Conservation (phyloP, 2,888 invertebrate species). For the Ellobium chinense region DNA sequence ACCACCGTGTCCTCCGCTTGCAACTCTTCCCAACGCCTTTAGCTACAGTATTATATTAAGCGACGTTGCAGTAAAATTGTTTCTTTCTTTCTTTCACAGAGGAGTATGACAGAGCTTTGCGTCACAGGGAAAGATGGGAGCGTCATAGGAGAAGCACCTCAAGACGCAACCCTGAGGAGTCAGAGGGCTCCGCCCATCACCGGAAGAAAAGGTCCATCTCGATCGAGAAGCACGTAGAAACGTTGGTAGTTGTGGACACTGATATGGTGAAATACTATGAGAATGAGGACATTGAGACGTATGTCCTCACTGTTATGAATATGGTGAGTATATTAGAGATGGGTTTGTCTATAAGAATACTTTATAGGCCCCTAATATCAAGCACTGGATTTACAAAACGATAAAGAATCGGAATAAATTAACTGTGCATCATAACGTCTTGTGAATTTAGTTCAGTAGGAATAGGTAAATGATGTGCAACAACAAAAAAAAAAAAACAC, state of each 20-base stretch:
- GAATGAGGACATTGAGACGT: constrained; percentile 89
- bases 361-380: no score
- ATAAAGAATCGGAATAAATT: no score
- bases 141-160: constrained; percentile 46
- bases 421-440: no score
- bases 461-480: no score
- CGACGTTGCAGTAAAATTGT: no score
- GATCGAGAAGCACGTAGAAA: constrained; percentile 85
- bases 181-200: constrained; percentile 1
- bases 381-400: no score
- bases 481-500: no score
- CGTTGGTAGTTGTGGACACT: constrained; percentile 91
- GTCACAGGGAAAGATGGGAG: constrained; percentile 65
- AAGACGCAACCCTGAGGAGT: constrained; percentile 5
- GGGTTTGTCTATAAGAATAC: no score
- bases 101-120: constrained; percentile 45
- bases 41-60: no score
- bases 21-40: no score
- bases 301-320: constrained; percentile 94
- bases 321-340: constrained; percentile 89
- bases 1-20: no score
- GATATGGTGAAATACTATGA: constrained; percentile 92
- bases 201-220: constrained; percentile 76
- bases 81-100: constrained; percentile 43
- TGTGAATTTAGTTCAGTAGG: no score